Evolutionary conservation across 2,888 invertebrate species (phyloP), one percentile per base, ranked within the genome.

Genomic region (Nephrocerus scutellatus): DNA sequence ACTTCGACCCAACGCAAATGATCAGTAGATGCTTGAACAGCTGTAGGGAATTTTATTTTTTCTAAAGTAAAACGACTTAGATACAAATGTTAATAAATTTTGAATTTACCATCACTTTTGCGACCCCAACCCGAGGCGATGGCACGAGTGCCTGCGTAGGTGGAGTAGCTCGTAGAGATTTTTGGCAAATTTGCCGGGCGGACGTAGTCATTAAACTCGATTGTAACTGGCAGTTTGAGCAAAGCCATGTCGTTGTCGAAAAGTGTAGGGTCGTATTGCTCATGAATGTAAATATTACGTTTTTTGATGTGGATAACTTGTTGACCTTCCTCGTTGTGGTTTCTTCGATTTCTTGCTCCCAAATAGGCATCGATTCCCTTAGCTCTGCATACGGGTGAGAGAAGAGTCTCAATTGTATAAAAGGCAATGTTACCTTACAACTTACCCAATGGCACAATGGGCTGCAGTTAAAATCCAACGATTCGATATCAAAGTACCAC

Each of bases 191-290:
- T 54, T n/a, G 51, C 50, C 15, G 63, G 54, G 36, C 53, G 46
- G 12, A 63, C 51, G 33, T 41, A 32, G 1, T 56, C 63, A 44
- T 62, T 67, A 26, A 69, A 52, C 14, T 49, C 48, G 16, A 72
- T 63, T 8, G 57, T 38, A 23, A 54, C 41, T 7, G 68, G 63
- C 41, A 73, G 49, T 30, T 57, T 59, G 22, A 73, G 56, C n/a
- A 73, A 39, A 4, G 72, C 72, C 33, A 73, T 63, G 42, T 74
- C 73, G 45, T 72, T 67, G 9, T 42, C 36, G 8, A 68, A 49
- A 10, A 53, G 55, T 3, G 44, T 20, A 1, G 59, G 13, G 15
- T 59, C 49, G 62, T 66, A 70, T 0, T 55, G 19, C 39, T 66
- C 62, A 47, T 72, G 72, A 5, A 70, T 61, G 20, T 59, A 53